A percentile compares a stretch with the other conserved stretches of the same genome.
These are phyloP conservation scores for Orientallactaga sibirica DNA, from an alignment of 2,797 vertebrate genomes.

Conservation along the genomic window DNA sequence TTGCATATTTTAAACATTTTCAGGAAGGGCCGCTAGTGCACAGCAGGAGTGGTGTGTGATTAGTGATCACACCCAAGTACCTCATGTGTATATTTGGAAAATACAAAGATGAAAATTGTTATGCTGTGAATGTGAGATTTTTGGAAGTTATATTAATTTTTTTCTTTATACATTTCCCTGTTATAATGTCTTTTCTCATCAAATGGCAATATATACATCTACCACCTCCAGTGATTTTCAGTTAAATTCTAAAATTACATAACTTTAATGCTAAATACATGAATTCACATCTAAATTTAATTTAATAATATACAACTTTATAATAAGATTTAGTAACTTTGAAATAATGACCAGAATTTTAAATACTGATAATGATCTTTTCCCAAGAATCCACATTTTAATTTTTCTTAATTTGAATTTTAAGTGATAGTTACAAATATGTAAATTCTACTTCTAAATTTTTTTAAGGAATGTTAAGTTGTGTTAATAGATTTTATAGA, in stretches of 20 bases:
- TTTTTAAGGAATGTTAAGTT: constrained; percentile 33
- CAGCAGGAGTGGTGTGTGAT: constrained; percentile 27
- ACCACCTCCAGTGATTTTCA: background rate
- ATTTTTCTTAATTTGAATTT: constrained; percentile 44
- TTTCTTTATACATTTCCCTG: constrained; percentile 56
- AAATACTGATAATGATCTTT: constrained; percentile 42
- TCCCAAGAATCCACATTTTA: constrained; percentile 12
- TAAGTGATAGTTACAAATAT: constrained; percentile 44
- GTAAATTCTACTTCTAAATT: constrained; percentile 39
- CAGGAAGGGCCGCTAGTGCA: constrained; percentile 48
- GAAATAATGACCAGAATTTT: constrained; percentile 48
- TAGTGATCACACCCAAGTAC: constrained; percentile 53
- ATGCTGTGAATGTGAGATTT: background rate
- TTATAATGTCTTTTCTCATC: constrained; percentile 16
- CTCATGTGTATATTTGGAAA: constrained; percentile 47
- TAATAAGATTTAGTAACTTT: constrained; percentile 55
- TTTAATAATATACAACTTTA: background rate
- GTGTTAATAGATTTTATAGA: constrained; percentile 19
- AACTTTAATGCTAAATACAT: constrained; percentile 55
- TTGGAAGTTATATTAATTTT: constrained; percentile 12
- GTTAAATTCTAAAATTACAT: constrained; percentile 59
- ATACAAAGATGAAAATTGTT: constrained; percentile 48
- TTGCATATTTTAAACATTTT: constrained; percentile 55
- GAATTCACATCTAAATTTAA: constrained; percentile 57
- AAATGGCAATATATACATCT: constrained; percentile 50